Evolutionary conservation across 2,113 vertebrate genomes (phyloP), one percentile per base, ranked within the genome.

Genomic region (Hypocryptadius cinnamomeus): DNA sequence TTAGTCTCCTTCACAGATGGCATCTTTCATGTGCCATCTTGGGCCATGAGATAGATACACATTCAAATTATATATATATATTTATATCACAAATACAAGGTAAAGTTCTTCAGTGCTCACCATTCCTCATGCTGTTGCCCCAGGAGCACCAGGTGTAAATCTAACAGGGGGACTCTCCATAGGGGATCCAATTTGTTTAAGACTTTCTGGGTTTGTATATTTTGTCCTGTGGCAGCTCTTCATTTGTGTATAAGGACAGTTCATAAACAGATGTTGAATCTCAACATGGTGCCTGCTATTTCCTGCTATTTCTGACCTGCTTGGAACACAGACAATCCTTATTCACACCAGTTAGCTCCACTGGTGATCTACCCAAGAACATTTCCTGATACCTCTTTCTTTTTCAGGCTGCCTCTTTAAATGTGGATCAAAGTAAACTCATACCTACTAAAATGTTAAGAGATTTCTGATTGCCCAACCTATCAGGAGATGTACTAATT

Each of bases 251-350:
- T 47, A 56, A 56, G 65, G 47, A 35, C 79, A 85, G 93, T 94
- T 94, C 91, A 86, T 93, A 91, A 94, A 88, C 76, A 91, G 72
- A 78, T 85, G 87, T 91, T 74, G 76, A 78, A 71, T 71, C 79
- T 85, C 90, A 48, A 4, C 31, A 2, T 10, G 76, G 81, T 92
- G 89, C 85, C 81, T 95, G 87, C 80, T 89, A 22, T 82, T 90
- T 90, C 87, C 94, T 92, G 65, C 73, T 69, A 0, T 89, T 87
- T 85, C 81, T 92, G 91, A 90, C 61, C 61, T 84, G 87, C 37
- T 70, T 91, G 48, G 80, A 93, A 54, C 83, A 61, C 53, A 93
- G 88, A 68, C 57, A 72, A 51, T 61, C 77, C 48, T 79, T 64
- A 25, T 77, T 90, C 93, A 57, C 64, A 53, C 16, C 2, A 16